Percentiles rank a stretch among this genome's conserved stretches.
phyloP scores from a whole-genome alignment of 2,797 vertebrate species.

The Glyptemys insculpta region DNA sequence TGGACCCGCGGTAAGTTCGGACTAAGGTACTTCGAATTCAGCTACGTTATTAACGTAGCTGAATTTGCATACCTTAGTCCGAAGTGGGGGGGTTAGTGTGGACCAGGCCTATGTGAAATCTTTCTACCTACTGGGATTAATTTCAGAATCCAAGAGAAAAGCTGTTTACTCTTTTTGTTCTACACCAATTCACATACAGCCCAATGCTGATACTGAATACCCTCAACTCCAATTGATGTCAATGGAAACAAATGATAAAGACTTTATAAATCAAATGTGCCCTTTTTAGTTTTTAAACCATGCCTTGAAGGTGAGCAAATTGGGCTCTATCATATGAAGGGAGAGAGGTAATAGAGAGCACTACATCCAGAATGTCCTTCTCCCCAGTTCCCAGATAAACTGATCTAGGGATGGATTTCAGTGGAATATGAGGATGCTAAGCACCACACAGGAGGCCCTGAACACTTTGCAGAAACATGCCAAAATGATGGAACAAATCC shows the following conservation, averaged over 20 bases:
- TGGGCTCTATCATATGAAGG: background rate
- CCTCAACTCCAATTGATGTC: slow-evolving; percentile 25
- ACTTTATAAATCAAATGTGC: slow-evolving; percentile 55
- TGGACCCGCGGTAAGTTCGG: too few relatives aligned
- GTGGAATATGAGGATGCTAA: too few relatives aligned
- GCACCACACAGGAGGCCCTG: too few relatives aligned
- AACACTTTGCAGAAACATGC: background rate
- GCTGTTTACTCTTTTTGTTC: background rate
- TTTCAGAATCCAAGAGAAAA: slow-evolving; percentile 45
- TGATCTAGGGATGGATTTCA: background rate
- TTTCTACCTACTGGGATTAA: slow-evolving; percentile 39
- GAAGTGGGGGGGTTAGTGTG: too few relatives aligned
- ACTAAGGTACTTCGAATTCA: too few relatives aligned
- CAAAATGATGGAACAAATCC: background rate
- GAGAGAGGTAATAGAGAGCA: slow-evolving; percentile 5
- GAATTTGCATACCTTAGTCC: too few relatives aligned
- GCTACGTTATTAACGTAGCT: too few relatives aligned
- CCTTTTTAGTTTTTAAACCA: slow-evolving; percentile 3
- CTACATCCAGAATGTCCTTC: background rate
- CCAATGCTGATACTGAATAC: slow-evolving; percentile 3
- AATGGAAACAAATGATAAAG: slow-evolving; percentile 25
- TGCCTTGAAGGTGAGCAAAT: slow-evolving; percentile 21
- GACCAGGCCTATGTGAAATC: slow-evolving; percentile 30
- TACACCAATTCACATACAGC: slow-evolving; percentile 2
- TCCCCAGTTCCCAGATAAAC: background rate